phyloP scores from a whole-genome alignment of 2,888 invertebrate species.

The Euphydryas editha region DNA sequence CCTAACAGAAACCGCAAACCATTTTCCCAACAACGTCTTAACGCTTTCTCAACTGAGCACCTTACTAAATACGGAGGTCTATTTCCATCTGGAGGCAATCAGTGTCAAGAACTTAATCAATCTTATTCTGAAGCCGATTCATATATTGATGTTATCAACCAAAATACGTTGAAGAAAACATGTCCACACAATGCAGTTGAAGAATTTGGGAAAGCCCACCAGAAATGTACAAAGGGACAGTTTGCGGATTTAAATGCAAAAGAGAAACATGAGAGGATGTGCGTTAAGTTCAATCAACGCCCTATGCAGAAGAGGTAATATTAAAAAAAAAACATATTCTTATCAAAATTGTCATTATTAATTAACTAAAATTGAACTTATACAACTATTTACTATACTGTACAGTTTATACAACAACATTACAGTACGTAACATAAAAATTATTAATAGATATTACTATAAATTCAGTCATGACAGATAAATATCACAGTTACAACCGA shows the following conservation, averaged over 20 bases:
- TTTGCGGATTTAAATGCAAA: conserved; percentile 56
- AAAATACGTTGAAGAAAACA: conserved; percentile 66
- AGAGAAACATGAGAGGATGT: conserved; percentile 79
- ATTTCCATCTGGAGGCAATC: conserved; percentile 77
- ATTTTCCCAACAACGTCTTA: conserved; percentile 82
- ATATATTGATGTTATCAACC: conserved; percentile 75
- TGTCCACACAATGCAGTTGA: conserved; percentile 78
- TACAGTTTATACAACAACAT: too few relatives aligned
- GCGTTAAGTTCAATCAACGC: conserved; percentile 80
- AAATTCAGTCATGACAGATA: too few relatives aligned
- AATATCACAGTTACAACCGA: too few relatives aligned
- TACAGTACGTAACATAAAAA: too few relatives aligned
- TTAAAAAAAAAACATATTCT: not conserved
- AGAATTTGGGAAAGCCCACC: conserved; percentile 80
- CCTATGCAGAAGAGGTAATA: conserved; percentile 75
- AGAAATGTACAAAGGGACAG: conserved; percentile 77
- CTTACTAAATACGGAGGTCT: conserved; percentile 78
- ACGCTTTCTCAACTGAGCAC: conserved; percentile 81
- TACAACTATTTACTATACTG: too few relatives aligned
- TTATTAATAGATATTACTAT: too few relatives aligned
- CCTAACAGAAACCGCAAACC: conserved; percentile 81
- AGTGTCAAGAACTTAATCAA: conserved; percentile 78
- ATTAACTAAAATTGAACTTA: not conserved
- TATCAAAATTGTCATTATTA: not conserved
- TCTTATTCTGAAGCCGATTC: conserved; percentile 79